Percentiles rank a stretch among this genome's conserved stretches.
phyloP scores from a whole-genome alignment of 2,888 invertebrate genomes.

The Andrena flavipes region DNA sequence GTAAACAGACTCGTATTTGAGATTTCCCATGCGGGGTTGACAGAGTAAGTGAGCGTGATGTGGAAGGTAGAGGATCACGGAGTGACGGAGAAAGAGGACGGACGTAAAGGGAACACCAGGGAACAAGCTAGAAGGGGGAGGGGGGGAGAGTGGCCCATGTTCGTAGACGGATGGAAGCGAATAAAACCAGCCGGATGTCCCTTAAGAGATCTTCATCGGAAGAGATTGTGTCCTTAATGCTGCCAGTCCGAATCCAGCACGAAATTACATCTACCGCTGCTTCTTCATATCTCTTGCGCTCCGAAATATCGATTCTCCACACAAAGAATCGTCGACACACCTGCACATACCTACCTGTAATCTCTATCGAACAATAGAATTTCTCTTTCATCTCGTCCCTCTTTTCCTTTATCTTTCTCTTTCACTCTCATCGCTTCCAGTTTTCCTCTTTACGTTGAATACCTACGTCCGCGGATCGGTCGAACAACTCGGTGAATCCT shows the following conservation, averaged over 20 bases:
- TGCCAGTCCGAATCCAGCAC: slow-evolving; percentile 45
- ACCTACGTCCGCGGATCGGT: not conserved
- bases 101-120: not conserved
- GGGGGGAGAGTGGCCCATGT: slow-evolving; percentile 55
- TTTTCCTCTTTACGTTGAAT: no score
- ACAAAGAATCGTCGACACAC: no score
- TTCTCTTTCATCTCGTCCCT: no score
- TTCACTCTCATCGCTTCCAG: no score
- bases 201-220: slow-evolving; percentile 68
- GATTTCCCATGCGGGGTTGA: slow-evolving; percentile 79
- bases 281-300: not conserved
- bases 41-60: slow-evolving; percentile 43
- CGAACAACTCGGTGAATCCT: not conserved
- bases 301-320: no score
- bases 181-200: slow-evolving; percentile 66
- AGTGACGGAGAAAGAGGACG: not conserved
- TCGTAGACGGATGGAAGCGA: slow-evolving; percentile 64
- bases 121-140: no score
- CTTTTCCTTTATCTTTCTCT: no score
- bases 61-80: not conserved
- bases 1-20: slow-evolving; percentile 78
- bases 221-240: slow-evolving; percentile 64
- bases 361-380: no score
- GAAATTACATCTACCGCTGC: slow-evolving; percentile 53
- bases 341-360: no score